Percentiles rank a stretch among this genome's conserved stretches.
These are phyloP conservation scores for Papilio glaucus DNA, from an alignment of 1,140 invertebrate species.

Conservation along the genomic window DNA sequence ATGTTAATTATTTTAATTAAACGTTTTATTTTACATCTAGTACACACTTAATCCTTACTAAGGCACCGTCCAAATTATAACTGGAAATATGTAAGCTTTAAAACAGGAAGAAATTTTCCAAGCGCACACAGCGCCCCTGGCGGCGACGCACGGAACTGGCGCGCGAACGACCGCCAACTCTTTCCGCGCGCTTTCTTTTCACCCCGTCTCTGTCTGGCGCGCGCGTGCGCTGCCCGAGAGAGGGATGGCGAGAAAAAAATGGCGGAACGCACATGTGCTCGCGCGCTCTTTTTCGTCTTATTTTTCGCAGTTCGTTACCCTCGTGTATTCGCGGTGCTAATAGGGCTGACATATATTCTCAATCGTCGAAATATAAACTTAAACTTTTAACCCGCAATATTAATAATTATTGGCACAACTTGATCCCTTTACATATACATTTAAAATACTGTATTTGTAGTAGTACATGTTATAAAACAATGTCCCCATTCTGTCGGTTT, in stretches of 20 bases:
- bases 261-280: conserved; percentile 79
- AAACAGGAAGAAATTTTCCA: conserved; percentile 79
- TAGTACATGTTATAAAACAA: too few relatives aligned
- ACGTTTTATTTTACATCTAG: not conserved
- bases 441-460: too few relatives aligned
- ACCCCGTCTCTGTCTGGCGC: conserved; percentile 59
- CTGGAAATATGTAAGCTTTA: conserved; percentile 54
- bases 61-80: conserved; percentile 53
- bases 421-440: too few relatives aligned
- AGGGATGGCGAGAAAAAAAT: conserved; percentile 72
- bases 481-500: too few relatives aligned
- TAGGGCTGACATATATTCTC: conserved; percentile 26
- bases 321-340: conserved; percentile 64
- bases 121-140: conserved; percentile 56
- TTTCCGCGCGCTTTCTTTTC: conserved; percentile 77
- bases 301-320: conserved; percentile 80
- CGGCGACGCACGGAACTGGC: conserved; percentile 72
- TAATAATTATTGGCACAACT: too few relatives aligned
- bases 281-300: conserved; percentile 73
- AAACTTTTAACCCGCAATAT: too few relatives aligned
- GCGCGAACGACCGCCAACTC: conserved; percentile 67
- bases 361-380: not conserved
- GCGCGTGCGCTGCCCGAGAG: conserved; percentile 48
- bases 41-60: conserved; percentile 30
- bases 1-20: too few relatives aligned